Base-by-base conservation (phyloP, 2,797 vertebrate genomes). In the Eulemur albifrons region DNA sequence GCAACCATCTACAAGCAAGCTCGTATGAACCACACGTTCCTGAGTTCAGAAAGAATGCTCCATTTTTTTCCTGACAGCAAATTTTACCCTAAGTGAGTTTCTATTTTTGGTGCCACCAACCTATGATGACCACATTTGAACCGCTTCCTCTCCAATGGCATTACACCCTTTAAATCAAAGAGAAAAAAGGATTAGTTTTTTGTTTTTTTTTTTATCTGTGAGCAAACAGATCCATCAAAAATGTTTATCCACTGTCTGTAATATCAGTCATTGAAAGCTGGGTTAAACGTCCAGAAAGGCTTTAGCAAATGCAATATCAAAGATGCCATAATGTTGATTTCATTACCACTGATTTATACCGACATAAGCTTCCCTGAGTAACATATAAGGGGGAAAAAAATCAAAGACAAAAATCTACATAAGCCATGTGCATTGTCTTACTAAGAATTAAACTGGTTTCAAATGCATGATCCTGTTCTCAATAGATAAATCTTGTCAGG, bases 1-100 rank as follows among this genome's bases (percentile, higher is more conserved):
- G 99, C 99, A 99, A 99, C 99, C 98, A 98, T 98, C 98, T 98
- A 92, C 98, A 98, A 99, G 99, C 99, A 99, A 99, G 99, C 98
- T 99, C 98, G 97, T 98, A 98, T 98, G 99, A 99, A 98, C 98
- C 98, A 98, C 98, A 97, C 97, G 98, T 99, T 98, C 83, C 96
- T 97, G 97, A 98, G 98, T 98, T 98, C 98, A 98, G 98, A 98
- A 98, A 98, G 98, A 98, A 99, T 94, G 97, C 96, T 98, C 97
- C 97, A 97, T 98, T 98, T 98, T 98, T 98, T 98, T 97, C 98
- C 98, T 98, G 98, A 98, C 98, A 98, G 98, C 98, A 98, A 98
- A 98, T 99, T 99, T 99, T 98, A 98, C 98, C 98, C 98, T 98
- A 98, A 99, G 98, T 99, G 98, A 99, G 98, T 98, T 98, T 95